phyloP scores from a whole-genome alignment of 2,113 vertebrate species.

The Apistogramma diplotaenia region DNA sequence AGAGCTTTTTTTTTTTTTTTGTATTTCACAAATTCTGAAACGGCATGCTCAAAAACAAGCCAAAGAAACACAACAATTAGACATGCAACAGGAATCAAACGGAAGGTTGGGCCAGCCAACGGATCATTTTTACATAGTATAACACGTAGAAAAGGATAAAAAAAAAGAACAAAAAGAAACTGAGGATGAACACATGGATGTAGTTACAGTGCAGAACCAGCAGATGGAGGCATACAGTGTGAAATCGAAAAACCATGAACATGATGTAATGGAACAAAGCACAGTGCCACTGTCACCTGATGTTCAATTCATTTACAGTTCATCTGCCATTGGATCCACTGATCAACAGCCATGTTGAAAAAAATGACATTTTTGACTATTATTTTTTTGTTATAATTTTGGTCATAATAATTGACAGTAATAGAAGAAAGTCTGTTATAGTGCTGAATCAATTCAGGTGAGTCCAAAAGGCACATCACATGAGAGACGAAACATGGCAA shows the following conservation, averaged over 20 bases:
- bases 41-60: conserved; percentile 32
- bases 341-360: neutral
- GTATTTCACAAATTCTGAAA: conserved; percentile 51
- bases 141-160: conserved; percentile 1
- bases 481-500: neutral
- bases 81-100: conserved; percentile 48
- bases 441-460: neutral
- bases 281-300: neutral
- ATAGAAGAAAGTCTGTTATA: neutral
- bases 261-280: neutral
- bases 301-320: neutral
- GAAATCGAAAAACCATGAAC: conserved; percentile 5
- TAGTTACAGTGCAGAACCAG: conserved; percentile 56
- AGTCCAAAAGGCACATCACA: conserved; percentile 50
- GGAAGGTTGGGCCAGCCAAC: conserved; percentile 66
- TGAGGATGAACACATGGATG: neutral
- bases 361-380: neutral
- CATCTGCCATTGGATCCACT: neutral
- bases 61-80: conserved; percentile 47
- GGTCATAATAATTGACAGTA: neutral
- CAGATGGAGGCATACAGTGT: conserved; percentile 60
- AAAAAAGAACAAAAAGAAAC: neutral
- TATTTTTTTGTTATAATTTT: neutral
- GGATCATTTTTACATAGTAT: neutral
- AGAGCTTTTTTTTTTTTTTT: conserved; percentile 28